phyloP scores from a whole-genome alignment of 2,113 vertebrate genomes.

The Lophura nycthemera region DNA sequence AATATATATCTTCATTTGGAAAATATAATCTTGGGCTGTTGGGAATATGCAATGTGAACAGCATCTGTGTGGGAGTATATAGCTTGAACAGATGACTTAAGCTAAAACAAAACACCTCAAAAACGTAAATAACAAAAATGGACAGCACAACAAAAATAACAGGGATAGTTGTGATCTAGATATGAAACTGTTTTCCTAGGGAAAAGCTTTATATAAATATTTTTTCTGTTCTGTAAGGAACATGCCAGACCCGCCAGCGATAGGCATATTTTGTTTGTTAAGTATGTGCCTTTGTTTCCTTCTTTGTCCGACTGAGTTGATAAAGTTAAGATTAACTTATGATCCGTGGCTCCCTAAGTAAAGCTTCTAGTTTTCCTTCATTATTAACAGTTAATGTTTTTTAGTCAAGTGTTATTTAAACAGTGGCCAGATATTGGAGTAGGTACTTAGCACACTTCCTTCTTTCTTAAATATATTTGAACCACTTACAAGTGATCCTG shows the following conservation, averaged over 20 bases:
- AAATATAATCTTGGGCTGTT: not conserved
- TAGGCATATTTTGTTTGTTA: not conserved
- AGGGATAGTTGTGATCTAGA: not conserved
- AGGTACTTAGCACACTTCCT: not conserved
- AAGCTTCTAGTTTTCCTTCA: not conserved
- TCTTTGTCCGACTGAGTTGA: not conserved
- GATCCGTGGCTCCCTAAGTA: not conserved
- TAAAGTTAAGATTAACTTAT: not conserved
- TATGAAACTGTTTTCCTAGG: not conserved
- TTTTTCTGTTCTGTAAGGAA: not conserved
- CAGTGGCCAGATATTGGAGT: not conserved
- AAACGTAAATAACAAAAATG: not conserved
- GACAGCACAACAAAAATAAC: not conserved
- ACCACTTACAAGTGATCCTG: not conserved
- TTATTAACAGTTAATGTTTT: not conserved
- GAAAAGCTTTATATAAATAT: not conserved
- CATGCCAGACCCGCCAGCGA: not conserved
- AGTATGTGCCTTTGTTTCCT: not conserved
- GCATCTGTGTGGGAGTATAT: not conserved
- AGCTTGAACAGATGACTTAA: not conserved
- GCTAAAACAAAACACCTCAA: not conserved
- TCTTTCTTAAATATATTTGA: constrained; percentile 8
- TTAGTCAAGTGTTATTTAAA: not conserved
- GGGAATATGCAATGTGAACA: not conserved
- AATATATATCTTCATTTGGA: not conserved